Conservation (phyloP, 2,113 vertebrate genomes). For the Oncorhynchus mykiss region DNA sequence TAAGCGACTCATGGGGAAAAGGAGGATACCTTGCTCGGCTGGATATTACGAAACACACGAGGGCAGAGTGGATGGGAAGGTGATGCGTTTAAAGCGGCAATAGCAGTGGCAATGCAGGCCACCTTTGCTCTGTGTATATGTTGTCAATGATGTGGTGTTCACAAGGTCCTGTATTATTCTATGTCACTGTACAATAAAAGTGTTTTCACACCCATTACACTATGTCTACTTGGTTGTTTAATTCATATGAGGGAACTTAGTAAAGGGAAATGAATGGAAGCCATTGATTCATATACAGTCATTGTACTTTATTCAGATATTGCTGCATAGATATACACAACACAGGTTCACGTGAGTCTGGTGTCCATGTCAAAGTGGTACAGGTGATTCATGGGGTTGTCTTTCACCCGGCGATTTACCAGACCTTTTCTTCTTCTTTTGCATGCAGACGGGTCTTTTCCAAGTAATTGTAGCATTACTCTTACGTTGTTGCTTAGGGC, state of each 20-base stretch:
- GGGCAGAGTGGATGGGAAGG: not conserved
- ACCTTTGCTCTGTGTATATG: not conserved
- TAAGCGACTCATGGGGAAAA: not conserved
- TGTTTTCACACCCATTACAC: too few relatives aligned
- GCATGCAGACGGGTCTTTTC: too few relatives aligned
- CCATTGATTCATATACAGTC: accelerated
- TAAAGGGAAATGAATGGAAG: not conserved
- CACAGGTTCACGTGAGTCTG: too few relatives aligned
- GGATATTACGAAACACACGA: not conserved
- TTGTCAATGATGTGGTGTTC: not conserved
- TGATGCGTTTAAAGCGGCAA: not conserved
- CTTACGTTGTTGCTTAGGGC: too few relatives aligned
- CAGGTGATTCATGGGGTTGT: too few relatives aligned
- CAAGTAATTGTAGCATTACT: too few relatives aligned
- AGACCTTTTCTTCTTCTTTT: too few relatives aligned
- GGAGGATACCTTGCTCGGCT: not conserved
- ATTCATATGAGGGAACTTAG: not conserved
- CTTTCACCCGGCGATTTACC: too few relatives aligned
- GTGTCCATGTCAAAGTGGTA: too few relatives aligned
- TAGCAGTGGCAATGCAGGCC: not conserved
- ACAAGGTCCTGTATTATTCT: not conserved
- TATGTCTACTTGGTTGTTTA: not conserved
- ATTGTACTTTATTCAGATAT: not conserved
- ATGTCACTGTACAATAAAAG: not conserved
- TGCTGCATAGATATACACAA: too few relatives aligned